Evolutionary conservation across 2,797 vertebrate genomes (phyloP).

Genomic region (Scleropages formosus): DNA sequence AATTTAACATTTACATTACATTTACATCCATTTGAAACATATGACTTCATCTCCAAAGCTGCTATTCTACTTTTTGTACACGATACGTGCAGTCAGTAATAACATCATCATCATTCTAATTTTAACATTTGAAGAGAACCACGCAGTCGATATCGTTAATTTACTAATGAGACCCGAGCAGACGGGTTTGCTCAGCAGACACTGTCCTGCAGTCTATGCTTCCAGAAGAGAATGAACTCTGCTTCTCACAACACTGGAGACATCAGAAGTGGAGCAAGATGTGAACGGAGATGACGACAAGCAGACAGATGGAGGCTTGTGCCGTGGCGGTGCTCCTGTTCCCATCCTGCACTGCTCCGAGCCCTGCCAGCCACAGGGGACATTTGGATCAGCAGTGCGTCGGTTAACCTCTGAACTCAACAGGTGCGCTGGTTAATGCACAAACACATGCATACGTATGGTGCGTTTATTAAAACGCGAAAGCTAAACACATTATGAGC

Average conservation of each 20-base stretch:
- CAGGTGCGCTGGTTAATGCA: neutral
- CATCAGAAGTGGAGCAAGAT: slow-evolving; percentile 78
- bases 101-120: neutral
- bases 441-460: neutral
- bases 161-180: neutral
- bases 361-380: slow-evolving; percentile 55
- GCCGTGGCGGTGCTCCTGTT: slow-evolving; percentile 62
- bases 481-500: neutral
- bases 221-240: slow-evolving; percentile 40
- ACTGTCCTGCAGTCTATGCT: slow-evolving; percentile 16
- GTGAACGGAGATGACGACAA: slow-evolving; percentile 65
- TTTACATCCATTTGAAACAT: neutral
- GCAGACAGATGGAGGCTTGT: slow-evolving; percentile 66
- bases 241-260: slow-evolving; percentile 54
- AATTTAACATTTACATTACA: neutral
- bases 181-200: neutral
- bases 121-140: neutral
- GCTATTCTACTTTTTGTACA: slow-evolving; percentile 5
- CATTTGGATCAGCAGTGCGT: neutral
- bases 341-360: slow-evolving; percentile 72
- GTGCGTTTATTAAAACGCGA: neutral
- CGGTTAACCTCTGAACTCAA: neutral
- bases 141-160: neutral
- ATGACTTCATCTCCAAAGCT: neutral
- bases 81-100: neutral